Evolutionary conservation across 1,140 invertebrate species (phyloP).

Genomic region (Trichogramma pretiosum): DNA sequence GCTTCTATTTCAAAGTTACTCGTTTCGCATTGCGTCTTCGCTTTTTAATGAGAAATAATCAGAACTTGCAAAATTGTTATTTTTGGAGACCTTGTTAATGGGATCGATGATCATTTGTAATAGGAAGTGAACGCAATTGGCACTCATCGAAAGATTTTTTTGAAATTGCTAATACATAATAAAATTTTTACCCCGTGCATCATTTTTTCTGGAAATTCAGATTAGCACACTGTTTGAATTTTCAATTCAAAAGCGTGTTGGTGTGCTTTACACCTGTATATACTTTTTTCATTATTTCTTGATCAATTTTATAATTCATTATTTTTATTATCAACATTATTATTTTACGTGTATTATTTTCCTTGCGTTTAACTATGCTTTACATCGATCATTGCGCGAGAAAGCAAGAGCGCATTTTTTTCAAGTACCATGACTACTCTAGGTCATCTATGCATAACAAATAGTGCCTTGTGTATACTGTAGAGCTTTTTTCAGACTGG

Average conservation of each 20-base stretch:
- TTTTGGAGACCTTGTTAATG: conserved; percentile 14
- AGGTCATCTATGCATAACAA: conserved; percentile 7
- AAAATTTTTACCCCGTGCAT: background rate
- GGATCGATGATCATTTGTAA: conserved; percentile 19
- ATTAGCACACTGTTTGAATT: conserved; percentile 12
- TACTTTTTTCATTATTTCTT: conserved; percentile 6
- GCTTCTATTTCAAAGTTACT: conserved; percentile 8
- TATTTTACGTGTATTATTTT: background rate
- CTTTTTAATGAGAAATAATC: conserved; percentile 3
- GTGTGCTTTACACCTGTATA: background rate
- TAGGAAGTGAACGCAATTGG: conserved; percentile 18
- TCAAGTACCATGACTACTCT: background rate
- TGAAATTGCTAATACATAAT: conserved; percentile 1
- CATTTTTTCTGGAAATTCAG: conserved; percentile 4
- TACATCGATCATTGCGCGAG: conserved; percentile 1
- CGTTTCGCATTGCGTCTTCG: background rate
- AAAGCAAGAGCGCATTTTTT: background rate
- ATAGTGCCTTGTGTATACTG: conserved; percentile 5
- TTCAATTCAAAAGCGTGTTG: conserved; percentile 5
- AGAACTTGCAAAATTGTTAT: no score
- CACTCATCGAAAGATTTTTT: conserved; percentile 11
- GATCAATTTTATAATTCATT: conserved; percentile 10
- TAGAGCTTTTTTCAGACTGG: no score
- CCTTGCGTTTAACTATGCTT: no score
- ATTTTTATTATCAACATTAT: background rate